Evolutionary conservation across 2,888 invertebrate genomes (phyloP).

Genomic region (Tryphoninae sp.): DNA sequence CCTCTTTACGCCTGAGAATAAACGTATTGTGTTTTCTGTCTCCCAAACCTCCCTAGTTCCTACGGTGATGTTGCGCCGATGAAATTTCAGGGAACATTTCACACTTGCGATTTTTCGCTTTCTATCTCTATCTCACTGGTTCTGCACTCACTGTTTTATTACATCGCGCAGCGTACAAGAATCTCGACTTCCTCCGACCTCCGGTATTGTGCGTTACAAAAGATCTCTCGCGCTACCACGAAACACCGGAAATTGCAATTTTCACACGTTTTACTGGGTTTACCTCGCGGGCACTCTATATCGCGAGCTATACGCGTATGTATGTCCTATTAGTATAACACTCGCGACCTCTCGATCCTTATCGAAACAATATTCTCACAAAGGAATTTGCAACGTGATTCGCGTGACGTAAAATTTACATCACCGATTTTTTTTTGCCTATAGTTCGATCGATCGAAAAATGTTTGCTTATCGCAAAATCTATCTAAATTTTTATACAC

Average conservation of each 20-base stretch:
- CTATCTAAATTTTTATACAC: too few relatives aligned
- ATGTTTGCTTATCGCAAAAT: not conserved
- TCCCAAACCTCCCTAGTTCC: constrained; percentile 1
- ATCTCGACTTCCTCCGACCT: constrained; percentile 26
- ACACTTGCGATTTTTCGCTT: constrained; percentile 33
- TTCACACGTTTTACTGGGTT: constrained; percentile 42
- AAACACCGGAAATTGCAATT: constrained; percentile 52
- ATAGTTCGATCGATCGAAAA: not conserved
- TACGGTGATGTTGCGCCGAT: constrained; percentile 13
- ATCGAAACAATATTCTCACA: not conserved
- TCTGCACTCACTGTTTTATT: constrained; percentile 13
- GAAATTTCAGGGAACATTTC: constrained; percentile 36
- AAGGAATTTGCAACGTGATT: not conserved
- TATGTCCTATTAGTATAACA: not conserved
- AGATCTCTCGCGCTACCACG: constrained; percentile 14
- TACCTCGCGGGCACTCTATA: constrained; percentile 29
- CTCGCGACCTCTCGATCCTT: constrained; percentile 11
- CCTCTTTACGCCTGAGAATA: constrained; percentile 17
- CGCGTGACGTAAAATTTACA: not conserved
- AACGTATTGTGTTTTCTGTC: constrained; percentile 19
- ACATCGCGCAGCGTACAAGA: constrained; percentile 26
- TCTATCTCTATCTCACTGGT: not conserved
- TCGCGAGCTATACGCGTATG: not conserved
- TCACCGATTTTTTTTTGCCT: not conserved
- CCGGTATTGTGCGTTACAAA: constrained; percentile 36